These are phyloP conservation scores for Cydia strobilella DNA, from an alignment of 1,140 invertebrate genomes.

Conservation along the genomic window DNA sequence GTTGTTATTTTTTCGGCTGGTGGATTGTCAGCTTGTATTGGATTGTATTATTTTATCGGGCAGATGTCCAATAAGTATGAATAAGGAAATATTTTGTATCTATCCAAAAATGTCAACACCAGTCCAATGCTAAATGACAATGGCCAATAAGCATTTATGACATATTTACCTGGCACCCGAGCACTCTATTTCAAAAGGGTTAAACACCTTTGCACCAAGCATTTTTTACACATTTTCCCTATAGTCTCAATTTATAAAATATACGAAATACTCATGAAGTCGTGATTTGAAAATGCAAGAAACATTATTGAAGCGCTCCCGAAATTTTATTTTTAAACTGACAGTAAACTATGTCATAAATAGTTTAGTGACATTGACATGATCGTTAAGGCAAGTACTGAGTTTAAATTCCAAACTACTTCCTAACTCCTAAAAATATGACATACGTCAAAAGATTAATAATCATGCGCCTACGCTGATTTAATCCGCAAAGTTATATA, in stretches of 20 bases:
- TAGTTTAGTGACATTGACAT: not conserved
- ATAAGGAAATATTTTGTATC: not conserved
- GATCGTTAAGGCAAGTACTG: not conserved
- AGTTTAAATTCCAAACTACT: not conserved
- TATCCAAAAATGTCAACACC: conserved; percentile 4
- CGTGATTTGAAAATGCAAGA: not conserved
- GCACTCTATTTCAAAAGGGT: not conserved
- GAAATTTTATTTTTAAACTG: not conserved
- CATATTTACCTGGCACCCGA: conserved; percentile 3
- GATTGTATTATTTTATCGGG: conserved; percentile 5
- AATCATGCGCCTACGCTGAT: not conserved
- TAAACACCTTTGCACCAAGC: not conserved
- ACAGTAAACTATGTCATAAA: not conserved
- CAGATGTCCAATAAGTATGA: conserved; percentile 12
- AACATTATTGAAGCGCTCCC: no score
- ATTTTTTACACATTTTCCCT: not conserved
- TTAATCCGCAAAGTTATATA: not conserved
- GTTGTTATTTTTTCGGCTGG: conserved; percentile 62
- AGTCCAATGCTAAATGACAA: conserved; percentile 5
- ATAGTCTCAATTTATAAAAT: not conserved
- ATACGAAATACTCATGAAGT: no score
- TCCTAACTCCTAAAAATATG: not conserved
- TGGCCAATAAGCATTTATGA: conserved; percentile 2
- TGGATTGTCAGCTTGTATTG: conserved; percentile 19
- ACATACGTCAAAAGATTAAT: not conserved